Base-by-base conservation (phyloP, 2,888 invertebrate species). In the Drosophila stalkeri region DNA sequence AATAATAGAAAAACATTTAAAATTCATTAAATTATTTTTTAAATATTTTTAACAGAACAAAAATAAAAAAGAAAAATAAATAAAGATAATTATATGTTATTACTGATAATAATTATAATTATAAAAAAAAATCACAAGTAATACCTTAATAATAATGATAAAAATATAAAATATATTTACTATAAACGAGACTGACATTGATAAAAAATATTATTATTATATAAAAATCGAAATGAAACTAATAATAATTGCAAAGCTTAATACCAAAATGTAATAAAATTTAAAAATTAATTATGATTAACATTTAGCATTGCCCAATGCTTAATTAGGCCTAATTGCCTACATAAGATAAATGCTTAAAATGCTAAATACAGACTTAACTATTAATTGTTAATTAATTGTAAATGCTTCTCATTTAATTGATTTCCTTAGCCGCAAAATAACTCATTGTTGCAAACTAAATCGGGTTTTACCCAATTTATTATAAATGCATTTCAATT, bases 381-480 rank as follows among this genome's bases (percentile, higher is more conserved):
- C 20, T 52, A 52, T 37, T n/a, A 46, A 27, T 27, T 8, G 37
- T 18, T 23, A 4, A 14, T n/a, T 14, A 1, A 27, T 27, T 47
- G 14, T 12, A 7, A 14, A n/a, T 14, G 20, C 20, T 23, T 14
- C 20, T 2, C 8, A 2, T 18, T 18, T 4, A 20, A 41, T 7
- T 39, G n/a, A 18, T 1, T 16, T 12, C 6, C 20, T 6, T 16
- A 9, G 9, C 31, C 44, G 11, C 37, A 37, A 8, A 16, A 5
- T 33, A 12, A 7, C 18, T 16, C 5, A 33, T 43, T 11, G 35
- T 8, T 49, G 20, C 5, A 23, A 8, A 39, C 4, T 18, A 33
- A 67, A 67, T 67, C 16, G 23, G 43, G 16, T 67, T 14, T 23
- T 16, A n/a, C 39, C 0, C 4, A 51, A 66, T 59, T 20, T 31